Conservation (phyloP, 2,113 vertebrate species). For the Phylloscopus trochilus region DNA sequence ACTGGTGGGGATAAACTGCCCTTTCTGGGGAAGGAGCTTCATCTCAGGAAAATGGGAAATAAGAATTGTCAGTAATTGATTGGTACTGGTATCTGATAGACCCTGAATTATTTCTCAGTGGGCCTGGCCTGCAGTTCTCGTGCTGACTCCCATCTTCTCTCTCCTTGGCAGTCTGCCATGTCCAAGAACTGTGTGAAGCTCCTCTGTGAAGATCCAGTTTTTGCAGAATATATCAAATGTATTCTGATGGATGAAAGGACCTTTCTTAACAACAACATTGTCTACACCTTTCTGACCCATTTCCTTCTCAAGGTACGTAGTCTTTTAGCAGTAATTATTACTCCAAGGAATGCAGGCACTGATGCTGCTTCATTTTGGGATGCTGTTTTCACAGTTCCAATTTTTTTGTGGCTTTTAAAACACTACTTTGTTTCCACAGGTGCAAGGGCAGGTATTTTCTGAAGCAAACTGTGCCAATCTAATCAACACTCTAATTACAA, state of each 20-base stretch:
- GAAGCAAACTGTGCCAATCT: slow-evolving; percentile 93
- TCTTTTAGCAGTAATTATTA: fast-evolving
- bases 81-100: not conserved
- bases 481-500: slow-evolving; percentile 89
- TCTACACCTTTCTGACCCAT: slow-evolving; percentile 94
- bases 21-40: not conserved
- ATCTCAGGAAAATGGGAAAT: not conserved
- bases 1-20: not conserved
- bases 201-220: slow-evolving; percentile 94
- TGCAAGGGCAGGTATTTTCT: slow-evolving; percentile 93
- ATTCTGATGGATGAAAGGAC: slow-evolving; percentile 97
- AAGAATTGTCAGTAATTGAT: not conserved
- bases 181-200: slow-evolving; percentile 96
- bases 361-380: not conserved
- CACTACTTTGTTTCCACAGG: slow-evolving; percentile 61
- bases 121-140: not conserved
- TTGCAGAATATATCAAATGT: slow-evolving; percentile 97
- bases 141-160: not conserved
- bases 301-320: slow-evolving; percentile 90
- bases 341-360: not conserved
- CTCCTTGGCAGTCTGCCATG: slow-evolving; percentile 80
- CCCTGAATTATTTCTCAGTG: not conserved
- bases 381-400: not conserved
- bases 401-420: not conserved
- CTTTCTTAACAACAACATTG: slow-evolving; percentile 93